Percentiles rank a stretch among this genome's conserved stretches.
phyloP scores from a whole-genome alignment of 2,113 vertebrate species.

The Oreotrochilus melanogaster region DNA sequence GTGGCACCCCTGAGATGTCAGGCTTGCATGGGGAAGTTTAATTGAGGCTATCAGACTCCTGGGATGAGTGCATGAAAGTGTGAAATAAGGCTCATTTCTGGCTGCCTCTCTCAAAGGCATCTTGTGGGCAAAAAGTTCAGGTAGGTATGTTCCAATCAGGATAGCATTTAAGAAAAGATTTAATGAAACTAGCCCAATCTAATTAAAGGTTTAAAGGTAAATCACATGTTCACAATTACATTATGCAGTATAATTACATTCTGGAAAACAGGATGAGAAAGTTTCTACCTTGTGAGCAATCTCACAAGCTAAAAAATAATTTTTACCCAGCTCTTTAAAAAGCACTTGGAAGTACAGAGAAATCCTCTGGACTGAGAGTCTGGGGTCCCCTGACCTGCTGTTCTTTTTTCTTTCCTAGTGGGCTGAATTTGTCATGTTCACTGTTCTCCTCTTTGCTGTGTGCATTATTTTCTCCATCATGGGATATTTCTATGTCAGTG shows the following conservation, averaged over 20 bases:
- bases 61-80: not conserved
- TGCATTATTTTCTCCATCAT: slow-evolving; percentile 94
- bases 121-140: not conserved
- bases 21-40: not conserved
- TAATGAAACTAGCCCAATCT: not conserved
- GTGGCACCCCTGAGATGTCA: not conserved
- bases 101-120: not conserved
- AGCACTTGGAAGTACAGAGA: not conserved
- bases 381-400: slow-evolving; percentile 21
- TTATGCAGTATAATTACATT: not conserved
- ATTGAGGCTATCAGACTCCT: not conserved
- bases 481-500: slow-evolving; percentile 90
- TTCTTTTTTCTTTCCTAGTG: slow-evolving; percentile 84
- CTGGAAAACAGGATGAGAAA: not conserved
- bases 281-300: not conserved
- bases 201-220: not conserved
- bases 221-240: not conserved
- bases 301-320: not conserved
- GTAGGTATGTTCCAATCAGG: not conserved
- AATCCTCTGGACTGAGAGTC: not conserved
- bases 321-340: not conserved
- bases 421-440: slow-evolving; percentile 94
- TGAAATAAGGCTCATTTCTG: not conserved
- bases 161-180: not conserved
- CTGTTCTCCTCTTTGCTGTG: slow-evolving; percentile 86